Evolutionary conservation across 2,797 vertebrate species (phyloP), one percentile per base, ranked within the genome.

Genomic region (Paguma larvata): DNA sequence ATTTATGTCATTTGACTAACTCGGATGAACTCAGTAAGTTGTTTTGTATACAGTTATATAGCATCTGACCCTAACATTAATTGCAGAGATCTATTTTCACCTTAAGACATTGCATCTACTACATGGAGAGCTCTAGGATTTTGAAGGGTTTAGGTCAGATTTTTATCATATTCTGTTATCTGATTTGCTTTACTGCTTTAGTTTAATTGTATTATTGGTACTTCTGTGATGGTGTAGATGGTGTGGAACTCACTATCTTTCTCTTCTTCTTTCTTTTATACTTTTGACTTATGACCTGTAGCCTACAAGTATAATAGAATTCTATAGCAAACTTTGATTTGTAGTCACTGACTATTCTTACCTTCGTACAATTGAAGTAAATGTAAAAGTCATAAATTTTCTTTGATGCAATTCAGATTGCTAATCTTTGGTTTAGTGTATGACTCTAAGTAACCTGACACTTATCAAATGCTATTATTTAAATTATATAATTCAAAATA

Each of bases 351-450:
- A 78, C 67, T 96, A 68, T 65, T 94, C 21, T 87, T 32, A 65
- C 25, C 34, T 78, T 87, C 84, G 12, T 25, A 63, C 56, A 96
- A 56, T 23, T 89, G n/a, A 94, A 85, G 1, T 53, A 59, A 83
- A 53, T 78, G 4, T 78, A 3, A 32, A 89, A 94, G 78, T 63
- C 8, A 32, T 15, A 44, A 30, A 65, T 48, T 73, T 90, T 93
- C 5, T 88, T n/a, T 83, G 38, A 70, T 95, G 21, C 16, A 91
- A 67, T 93, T 51, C 25, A 67, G 5, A 93, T 96, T 67, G 10
- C 16, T 85, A 95, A 86, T 86, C 16, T 93, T 51, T 65, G 27
- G 3, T 80, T 92, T 87, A 91, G 34, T n/a, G 34, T 41, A 32
- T 48, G 9, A 51, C 56, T 51, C 2, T 89, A 78, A 85, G 4